Conservation (phyloP, 2,888 invertebrate species). For the Stenotaenia linearis region DNA sequence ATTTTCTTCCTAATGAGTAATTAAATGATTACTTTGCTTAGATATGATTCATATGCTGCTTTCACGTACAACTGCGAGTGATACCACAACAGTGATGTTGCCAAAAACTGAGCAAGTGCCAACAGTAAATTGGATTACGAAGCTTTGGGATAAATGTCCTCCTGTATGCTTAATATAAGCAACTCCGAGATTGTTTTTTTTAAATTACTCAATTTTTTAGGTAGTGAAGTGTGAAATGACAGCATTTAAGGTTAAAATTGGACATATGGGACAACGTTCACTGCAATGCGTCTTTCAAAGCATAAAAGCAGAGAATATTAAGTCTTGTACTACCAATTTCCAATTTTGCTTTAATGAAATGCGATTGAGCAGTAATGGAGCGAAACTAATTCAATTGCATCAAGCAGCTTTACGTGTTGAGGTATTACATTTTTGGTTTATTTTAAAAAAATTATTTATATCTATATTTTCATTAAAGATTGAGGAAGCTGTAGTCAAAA, state of each 20-base stretch:
- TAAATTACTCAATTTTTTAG: background rate
- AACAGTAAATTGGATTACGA: background rate
- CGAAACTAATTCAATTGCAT: background rate
- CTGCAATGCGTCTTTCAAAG: background rate
- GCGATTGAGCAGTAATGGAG: background rate
- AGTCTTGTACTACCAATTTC: background rate
- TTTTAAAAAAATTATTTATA: too few species aligned
- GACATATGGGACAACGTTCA: background rate
- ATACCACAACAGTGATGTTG: background rate
- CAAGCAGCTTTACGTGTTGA: background rate
- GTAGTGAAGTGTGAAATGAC: background rate
- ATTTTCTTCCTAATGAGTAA: background rate
- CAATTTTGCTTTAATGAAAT: background rate
- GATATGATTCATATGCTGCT: background rate
- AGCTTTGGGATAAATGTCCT: background rate
- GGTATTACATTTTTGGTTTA: too few species aligned
- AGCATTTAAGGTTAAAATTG: background rate
- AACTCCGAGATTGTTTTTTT: background rate
- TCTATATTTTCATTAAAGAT: too few species aligned
- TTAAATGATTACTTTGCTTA: background rate
- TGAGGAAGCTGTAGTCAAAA: background rate
- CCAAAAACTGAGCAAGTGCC: background rate
- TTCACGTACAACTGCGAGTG: background rate
- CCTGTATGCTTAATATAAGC: background rate
- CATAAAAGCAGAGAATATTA: background rate